phyloP scores from a whole-genome alignment of 2,888 invertebrate species.

The Cantharis flavilabris region DNA sequence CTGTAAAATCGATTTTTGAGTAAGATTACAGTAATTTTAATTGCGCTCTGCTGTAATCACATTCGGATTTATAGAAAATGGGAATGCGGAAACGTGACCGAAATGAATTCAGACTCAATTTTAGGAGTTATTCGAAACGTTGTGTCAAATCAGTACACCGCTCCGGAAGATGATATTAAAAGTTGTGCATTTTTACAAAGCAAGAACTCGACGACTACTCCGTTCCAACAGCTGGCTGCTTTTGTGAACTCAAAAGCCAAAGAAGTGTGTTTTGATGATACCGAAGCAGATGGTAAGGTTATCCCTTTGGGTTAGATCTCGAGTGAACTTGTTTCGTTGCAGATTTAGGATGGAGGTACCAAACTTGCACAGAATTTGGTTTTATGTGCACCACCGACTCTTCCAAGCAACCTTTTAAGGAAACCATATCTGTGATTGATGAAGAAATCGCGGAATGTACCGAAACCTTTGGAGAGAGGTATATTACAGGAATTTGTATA shows the following conservation, averaged over 20 bases:
- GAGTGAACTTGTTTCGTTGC: background rate
- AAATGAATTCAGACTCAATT: background rate
- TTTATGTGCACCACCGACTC: constrained; percentile 78
- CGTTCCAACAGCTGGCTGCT: constrained; percentile 10
- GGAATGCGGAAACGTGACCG: background rate
- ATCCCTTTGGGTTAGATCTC: background rate
- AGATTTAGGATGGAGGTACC: constrained; percentile 75
- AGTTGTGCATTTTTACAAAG: constrained; percentile 12
- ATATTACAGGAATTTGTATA: background rate
- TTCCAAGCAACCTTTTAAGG: constrained; percentile 65
- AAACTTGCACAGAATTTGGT: constrained; percentile 86
- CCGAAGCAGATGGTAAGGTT: constrained; percentile 8
- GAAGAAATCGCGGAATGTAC: constrained; percentile 68
- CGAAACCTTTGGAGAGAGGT: constrained; percentile 68
- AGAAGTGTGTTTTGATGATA: constrained; percentile 14
- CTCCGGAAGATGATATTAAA: background rate
- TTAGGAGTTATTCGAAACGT: background rate
- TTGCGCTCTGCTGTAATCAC: background rate
- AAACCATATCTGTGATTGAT: constrained; percentile 59
- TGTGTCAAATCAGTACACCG: constrained; percentile 9
- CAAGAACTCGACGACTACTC: constrained; percentile 4
- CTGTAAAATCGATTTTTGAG: constrained; percentile 57
- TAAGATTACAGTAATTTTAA: constrained; percentile 40
- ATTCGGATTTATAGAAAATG: background rate
- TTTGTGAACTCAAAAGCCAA: background rate